Evolutionary conservation across 1,140 invertebrate genomes (phyloP), one percentile per base, ranked within the genome.

Genomic region (Trachelipus rathkii): DNA sequence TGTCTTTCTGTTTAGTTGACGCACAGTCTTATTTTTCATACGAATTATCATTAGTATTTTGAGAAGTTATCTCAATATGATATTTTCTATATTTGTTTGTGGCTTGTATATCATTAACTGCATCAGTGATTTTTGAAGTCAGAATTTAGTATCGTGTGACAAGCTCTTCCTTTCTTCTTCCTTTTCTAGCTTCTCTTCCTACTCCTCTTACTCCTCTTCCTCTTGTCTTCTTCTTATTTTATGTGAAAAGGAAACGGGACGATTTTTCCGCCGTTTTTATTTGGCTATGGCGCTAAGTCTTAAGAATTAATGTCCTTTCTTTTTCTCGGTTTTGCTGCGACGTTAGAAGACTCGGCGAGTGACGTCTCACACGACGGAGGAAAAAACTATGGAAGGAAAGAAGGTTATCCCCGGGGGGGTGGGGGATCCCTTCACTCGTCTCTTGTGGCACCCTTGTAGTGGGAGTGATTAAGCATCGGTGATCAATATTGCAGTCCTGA

Each of bases 401-500:
- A 44, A 53, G 74, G 21, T 19, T 13, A 60, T 13, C 50, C 50
- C 50, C 50, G 50, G 50, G 50, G 69, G 69, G 69, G 69, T 45
- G 73, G 50, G 46, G 50, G 50, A 60, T 19, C 50, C 50, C 50
- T 60, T 60, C 50, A 60, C 50, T 60, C 50, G 11, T 60, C 50
- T 60, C 50, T 60, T 19, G 50, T 60, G 50, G 50, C 78, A 76
- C 79, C 79, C 77, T 73, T 81, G 79, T 77, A 81, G 76, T 77
- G 79, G 76, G 73, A 75, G 79, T 81, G 79, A 81, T 81, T 81
- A 81, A 81, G 79, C 79, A 78, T 81, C 79, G 71, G 77, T 81
- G 79, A 81, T 81, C 79, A 81, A 81, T 81, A 81, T 81, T 81
- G 79, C 79, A 81, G 79, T 68, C 79, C 74, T 76, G 79, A 78